Evolutionary conservation across 2,888 invertebrate species (phyloP), one percentile per base, ranked within the genome.

Genomic region (Thera britannica): DNA sequence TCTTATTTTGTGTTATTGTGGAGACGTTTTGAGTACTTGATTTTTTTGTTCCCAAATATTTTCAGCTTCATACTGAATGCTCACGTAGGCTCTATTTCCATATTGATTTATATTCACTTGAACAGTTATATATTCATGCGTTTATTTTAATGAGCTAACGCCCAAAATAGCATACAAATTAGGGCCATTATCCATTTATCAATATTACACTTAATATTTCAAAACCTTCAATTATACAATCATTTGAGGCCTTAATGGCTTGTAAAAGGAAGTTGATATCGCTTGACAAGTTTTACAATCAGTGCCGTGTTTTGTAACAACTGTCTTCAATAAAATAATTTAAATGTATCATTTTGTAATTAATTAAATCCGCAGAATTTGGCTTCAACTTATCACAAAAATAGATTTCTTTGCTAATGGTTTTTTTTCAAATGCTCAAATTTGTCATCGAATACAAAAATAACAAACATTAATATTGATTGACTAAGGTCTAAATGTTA

Each of bases 1-100:
- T 87, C 86, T 88, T 86, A 89, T 90, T 92, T 91, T 90, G 89
- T 89, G 86, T 88, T 88, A 86, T 86, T 80, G 82, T 83, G 82
- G 84, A 86, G 83, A 83, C 77, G 80, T 65, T 73, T 75, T 78
- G 75, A 74, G 78, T 71, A 67, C 78, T 79, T 73, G 70, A 75
- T 73, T 73, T 69, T 75, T 74, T 75, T 75, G 73, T 74, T 77
- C 67, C 72, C 76, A 62, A 68, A 65, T 56, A 65, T 62, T 65
- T 68, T 65, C 23, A 55, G 54, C 3, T 62, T 23, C 3, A 52
- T 58, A 59, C 48, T 34, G 23, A 36, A 49, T 11, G 38, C 44
- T 46, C 48, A 23, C 7, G 52, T 34, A 38, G 36, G 6, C 11
- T 38, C 56, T 55, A 56, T 12, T 11, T 36, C 1, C 3, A 6